Conservation (phyloP, 30 jellyfish, hydroid and myxozoan genomes). For the Hydractinia symbiolongicarpus region DNA sequence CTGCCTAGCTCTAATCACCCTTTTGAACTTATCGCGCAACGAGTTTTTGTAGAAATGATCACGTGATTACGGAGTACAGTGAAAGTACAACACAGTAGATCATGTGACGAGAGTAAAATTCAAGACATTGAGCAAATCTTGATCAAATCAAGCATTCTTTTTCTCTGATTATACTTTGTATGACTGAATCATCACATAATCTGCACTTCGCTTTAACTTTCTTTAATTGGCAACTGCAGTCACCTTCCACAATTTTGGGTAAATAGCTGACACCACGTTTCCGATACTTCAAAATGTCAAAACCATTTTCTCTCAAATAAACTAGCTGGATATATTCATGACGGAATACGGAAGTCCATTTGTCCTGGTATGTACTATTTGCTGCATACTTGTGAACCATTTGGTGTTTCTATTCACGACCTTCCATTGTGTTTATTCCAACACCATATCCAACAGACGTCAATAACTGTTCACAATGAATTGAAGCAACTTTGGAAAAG, state of each 20-base stretch:
- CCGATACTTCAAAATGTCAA: background rate
- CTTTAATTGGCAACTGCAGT: background rate
- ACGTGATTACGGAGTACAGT: no score
- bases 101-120: no score
- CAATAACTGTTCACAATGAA: background rate
- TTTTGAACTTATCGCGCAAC: no score
- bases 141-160: background rate
- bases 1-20: no score
- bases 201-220: background rate
- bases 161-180: background rate
- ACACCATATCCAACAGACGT: background rate
- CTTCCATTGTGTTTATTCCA: background rate
- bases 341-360: background rate
- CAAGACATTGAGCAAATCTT: background rate
- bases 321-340: no score
- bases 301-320: constrained; percentile 9
- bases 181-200: constrained; percentile 8
- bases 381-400: background rate
- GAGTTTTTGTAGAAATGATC: no score
- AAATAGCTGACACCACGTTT: background rate
- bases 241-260: background rate
- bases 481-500: constrained; percentile 16
- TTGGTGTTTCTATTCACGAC: background rate
- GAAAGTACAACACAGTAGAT: no score
- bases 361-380: background rate